Base-by-base conservation (phyloP, 2,797 vertebrate species). In the Mormyrops attenuatus region DNA sequence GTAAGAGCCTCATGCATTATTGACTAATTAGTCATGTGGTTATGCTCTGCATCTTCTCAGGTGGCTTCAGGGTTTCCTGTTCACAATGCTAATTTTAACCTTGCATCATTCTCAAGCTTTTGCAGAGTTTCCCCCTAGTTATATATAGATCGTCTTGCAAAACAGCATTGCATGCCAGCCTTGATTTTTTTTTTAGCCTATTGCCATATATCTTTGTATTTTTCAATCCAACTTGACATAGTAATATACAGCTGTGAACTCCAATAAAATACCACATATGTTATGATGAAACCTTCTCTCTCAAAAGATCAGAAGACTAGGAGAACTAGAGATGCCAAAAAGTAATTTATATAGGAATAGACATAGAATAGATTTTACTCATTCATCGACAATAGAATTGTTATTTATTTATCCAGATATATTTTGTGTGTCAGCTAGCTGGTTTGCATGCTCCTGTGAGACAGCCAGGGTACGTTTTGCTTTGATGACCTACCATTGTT, bases 1-100 rank as follows among this genome's bases (percentile, higher is more conserved):
- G 6, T 34, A 53, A 34, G 50, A 9, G 17, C 8, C 50, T 82
- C 73, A 53, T 84, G 73, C 88, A 89, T 89, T 89, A 85, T 89
- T 89, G 22, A 63, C 53, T 63, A n/a, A 34, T 60, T 57, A 84
- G 9, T 60, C 69, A 87, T 41, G 86, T 41, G 22, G 53, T 38
- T 57, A 20, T 57, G 5, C 17, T 57, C 34, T n/a, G 52, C 2
- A 17, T 20, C 38, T 22, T 44, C 8, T 87, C 26, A 11, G 17
- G 30, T 20, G 17, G 3, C 22, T 17, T 34, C n/a, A 13, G 52
- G 38, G 34, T 60, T 60, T 87, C 38, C 52, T 41, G 41, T 34
- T 87, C 53, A 63, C 52, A 87, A 57, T 34, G 26, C 5, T 60
- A 11, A 57, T n/a, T 87, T 87, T 44, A 57, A 7, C 30, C 34